Percentiles rank a stretch among this genome's conserved stretches.
Evolutionary conservation across 2,888 invertebrate species (phyloP).

Genomic region (Scaptomyza polygonia): DNA sequence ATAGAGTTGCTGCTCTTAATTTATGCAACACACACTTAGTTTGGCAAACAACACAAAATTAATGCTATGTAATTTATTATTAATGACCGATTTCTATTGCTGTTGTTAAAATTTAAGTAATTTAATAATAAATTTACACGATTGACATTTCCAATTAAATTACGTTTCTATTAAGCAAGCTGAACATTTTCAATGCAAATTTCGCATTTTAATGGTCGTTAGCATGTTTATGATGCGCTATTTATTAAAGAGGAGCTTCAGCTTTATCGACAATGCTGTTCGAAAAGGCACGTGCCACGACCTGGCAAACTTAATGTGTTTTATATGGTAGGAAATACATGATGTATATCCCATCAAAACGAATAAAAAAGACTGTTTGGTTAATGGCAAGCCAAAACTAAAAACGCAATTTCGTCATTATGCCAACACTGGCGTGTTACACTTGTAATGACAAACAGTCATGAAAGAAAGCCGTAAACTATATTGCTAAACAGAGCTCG

Average conservation of each 20-base stretch:
- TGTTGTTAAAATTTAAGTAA: conserved; percentile 59
- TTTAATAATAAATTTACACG: conserved; percentile 70
- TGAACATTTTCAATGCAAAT: conserved; percentile 55
- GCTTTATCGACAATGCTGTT: conserved; percentile 59
- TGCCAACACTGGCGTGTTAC: conserved; percentile 71
- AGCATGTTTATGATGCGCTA: conserved; percentile 38
- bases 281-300: conserved; percentile 65
- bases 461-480: conserved; percentile 75
- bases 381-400: conserved; percentile 24
- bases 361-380: conserved; percentile 4
- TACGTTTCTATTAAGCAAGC: conserved; percentile 32
- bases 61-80: conserved; percentile 59
- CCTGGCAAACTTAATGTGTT: conserved; percentile 59
- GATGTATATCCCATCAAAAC: conserved; percentile 47
- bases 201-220: conserved; percentile 59
- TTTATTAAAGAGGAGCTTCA: conserved; percentile 37
- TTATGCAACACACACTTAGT: conserved; percentile 46
- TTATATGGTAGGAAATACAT: conserved; percentile 63
- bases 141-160: conserved; percentile 65
- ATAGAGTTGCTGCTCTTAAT: conserved; percentile 50
- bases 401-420: conserved; percentile 74
- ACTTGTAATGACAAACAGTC: conserved; percentile 72
- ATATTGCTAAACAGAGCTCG: conserved; percentile 35
- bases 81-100: conserved; percentile 36
- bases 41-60: conserved; percentile 39